Base-by-base conservation (phyloP, 2,888 invertebrate genomes). In the Calliopum simillimum region DNA sequence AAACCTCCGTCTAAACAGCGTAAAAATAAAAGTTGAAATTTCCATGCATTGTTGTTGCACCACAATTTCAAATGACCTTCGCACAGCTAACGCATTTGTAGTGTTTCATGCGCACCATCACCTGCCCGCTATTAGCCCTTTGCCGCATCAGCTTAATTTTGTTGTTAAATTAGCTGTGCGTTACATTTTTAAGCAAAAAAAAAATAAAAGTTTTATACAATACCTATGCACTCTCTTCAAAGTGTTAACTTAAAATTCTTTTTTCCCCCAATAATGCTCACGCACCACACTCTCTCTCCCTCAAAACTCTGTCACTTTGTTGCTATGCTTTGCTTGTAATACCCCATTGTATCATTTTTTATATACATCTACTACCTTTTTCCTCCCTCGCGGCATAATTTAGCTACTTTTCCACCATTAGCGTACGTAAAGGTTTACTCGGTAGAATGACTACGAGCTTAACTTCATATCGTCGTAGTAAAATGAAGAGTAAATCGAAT, bases 381-480 rank as follows among this genome's bases (percentile, higher is more conserved):
- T 59, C 51, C 46, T 16, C n/a, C n/a, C n/a, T n/a, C n/a, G n/a
- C n/a, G n/a, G 16, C 43, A 33, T 51, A 65, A 74, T 76, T 76
- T 75, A 86, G 85, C 79, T 86, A 85, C 77, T 85, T 85, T 68
- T 85, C 85, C 67, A 84, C 84, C 63, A 83, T 85, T 79, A 86
- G 81, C 82, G 82, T 80, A 77, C 84, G 84, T 76, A 85, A 85
- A 76, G 84, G 85, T 73, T 77, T 86, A 56, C 79, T 86, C 69
- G 82, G 84, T 76, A 85, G 84, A 75, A 85, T 85, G 85, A 83
- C 86, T 76, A 83, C 85, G 69, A 85, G 84, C 76, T 79, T 86
- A 71, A 81, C 85, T 70, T 85, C 85, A 67, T 84, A 84, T 78
- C 82, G 86, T 61, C 85, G 85, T 68, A 81, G 82, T 73, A 85